phyloP scores from a whole-genome alignment of 1,140 invertebrate species.

The Meloidogyne floridensis region DNA sequence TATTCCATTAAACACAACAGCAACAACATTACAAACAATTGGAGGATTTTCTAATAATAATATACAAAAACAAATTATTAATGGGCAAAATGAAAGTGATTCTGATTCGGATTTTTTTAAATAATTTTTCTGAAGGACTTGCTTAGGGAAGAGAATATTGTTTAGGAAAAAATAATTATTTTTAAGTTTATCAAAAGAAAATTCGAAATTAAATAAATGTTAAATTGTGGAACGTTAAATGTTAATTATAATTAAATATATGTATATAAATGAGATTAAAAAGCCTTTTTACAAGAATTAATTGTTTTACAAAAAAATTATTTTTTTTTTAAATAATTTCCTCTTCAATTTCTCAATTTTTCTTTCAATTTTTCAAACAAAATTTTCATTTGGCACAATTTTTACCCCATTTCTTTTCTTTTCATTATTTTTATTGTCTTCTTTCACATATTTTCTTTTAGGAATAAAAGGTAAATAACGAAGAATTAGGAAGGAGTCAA shows the following conservation, averaged over 20 bases:
- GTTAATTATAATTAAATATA: too few species aligned
- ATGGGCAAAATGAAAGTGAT: neutral
- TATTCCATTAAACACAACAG: neutral
- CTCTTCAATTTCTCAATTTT: too few species aligned
- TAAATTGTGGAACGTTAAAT: too few species aligned
- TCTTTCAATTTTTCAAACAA: neutral
- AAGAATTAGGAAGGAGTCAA: conserved; percentile 40
- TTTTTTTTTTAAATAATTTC: too few species aligned
- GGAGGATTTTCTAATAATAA: neutral
- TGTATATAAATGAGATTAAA: too few species aligned
- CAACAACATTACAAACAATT: neutral
- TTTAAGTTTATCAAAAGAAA: too few species aligned
- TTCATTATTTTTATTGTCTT: neutral
- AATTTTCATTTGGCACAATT: neutral
- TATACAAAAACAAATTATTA: neutral
- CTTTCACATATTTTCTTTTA: conserved; percentile 34
- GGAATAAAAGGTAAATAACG: conserved; percentile 51
- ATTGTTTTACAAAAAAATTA: too few species aligned
- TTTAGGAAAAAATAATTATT: too few species aligned
- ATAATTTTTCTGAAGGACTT: neutral
- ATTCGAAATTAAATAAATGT: too few species aligned
- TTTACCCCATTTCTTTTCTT: neutral
- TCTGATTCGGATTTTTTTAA: neutral
- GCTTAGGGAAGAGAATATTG: too few species aligned
- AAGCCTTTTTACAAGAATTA: too few species aligned